A percentile compares a stretch with the other conserved stretches of the same genome.
Conservation (phyloP, 2,797 vertebrate genomes). For the Cheirogaleus major region DNA sequence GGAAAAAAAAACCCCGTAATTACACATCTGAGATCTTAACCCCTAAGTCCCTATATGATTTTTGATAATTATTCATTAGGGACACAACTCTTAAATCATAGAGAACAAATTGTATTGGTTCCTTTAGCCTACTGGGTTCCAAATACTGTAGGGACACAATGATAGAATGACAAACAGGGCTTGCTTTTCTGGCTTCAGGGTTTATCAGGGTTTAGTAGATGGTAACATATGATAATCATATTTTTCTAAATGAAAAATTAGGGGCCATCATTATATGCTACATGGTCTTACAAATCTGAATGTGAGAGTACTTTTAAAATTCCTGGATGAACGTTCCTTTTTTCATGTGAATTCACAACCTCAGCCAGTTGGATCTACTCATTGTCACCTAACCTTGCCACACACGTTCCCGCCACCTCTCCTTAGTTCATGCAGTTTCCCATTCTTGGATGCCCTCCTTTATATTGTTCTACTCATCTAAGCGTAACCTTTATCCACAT, state of each 20-base stretch:
- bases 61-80: neutral
- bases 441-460: neutral
- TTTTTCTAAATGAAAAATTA: neutral
- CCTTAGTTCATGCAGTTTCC: neutral
- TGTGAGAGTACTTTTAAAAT: neutral
- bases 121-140: neutral
- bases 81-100: neutral
- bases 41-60: neutral
- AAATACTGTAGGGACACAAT: neutral
- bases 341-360: neutral
- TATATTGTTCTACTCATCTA: neutral
- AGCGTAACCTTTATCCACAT: neutral
- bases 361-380: neutral
- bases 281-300: neutral
- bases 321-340: neutral
- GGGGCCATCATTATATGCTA: neutral
- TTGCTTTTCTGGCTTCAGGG: neutral
- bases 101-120: neutral
- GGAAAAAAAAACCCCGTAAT: neutral
- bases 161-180: neutral
- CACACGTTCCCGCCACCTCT: neutral
- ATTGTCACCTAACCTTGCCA: neutral
- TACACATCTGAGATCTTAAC: neutral
- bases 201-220: neutral
- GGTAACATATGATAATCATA: neutral